Percentiles rank a stretch among this genome's conserved stretches.
phyloP scores from a whole-genome alignment of 2,888 invertebrate species.

The Cantharis nigra region DNA sequence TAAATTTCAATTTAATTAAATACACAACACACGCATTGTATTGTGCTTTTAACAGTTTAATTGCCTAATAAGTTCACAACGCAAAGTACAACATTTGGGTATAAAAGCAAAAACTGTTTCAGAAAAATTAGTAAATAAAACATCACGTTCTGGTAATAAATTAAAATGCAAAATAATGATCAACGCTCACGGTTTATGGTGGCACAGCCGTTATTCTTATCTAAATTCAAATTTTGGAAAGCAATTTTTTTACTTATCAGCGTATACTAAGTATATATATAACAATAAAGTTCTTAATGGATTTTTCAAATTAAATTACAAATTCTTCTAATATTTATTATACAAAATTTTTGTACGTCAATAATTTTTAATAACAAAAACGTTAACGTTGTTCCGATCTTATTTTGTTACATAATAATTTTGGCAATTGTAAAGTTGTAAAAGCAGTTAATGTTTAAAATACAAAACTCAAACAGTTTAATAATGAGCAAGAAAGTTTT shows the following conservation, averaged over 20 bases:
- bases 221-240: neutral
- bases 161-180: neutral
- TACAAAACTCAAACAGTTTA: neutral
- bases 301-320: neutral
- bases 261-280: neutral
- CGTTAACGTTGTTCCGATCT: neutral
- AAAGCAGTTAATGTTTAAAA: neutral
- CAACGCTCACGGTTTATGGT: neutral
- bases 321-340: neutral
- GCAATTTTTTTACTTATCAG: neutral
- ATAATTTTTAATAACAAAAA: neutral
- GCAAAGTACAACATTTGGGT: neutral
- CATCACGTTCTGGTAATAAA: neutral
- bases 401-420: neutral
- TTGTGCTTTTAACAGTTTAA: neutral
- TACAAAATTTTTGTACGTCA: neutral
- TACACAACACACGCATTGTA: neutral
- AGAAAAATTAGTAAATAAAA: neutral
- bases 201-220: neutral
- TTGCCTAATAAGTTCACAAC: neutral
- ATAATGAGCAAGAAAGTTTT: neutral
- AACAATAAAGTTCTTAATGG: neutral
- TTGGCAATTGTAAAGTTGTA: neutral
- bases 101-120: neutral
- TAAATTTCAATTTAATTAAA: neutral